Evolutionary conservation across 2,113 vertebrate species (phyloP), one percentile per base, ranked within the genome.

Genomic region (Macquaria australasica): DNA sequence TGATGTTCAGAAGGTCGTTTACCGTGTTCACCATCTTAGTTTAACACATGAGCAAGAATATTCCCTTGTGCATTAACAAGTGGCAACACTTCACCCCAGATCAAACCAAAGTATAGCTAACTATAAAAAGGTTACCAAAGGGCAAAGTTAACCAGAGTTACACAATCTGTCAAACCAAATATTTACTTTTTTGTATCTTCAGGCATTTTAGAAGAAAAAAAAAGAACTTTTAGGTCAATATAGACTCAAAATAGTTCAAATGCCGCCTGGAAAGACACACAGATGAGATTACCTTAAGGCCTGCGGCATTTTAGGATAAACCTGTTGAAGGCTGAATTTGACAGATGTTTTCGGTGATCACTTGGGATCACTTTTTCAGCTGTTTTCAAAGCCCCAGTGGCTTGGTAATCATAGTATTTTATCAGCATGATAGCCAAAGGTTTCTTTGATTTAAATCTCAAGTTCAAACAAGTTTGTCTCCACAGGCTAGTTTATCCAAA

Each of bases 161-260:
- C 16, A 59, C 3, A 5, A 50, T 37, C 23, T 43, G 59, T 56
- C 15, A 41, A 53, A 39, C 10, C 6, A 11, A 45, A 63, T 71
- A 23, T 45, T 76, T 12, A 51, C 31, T 62, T 82, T 77, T 67
- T 72, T 43, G 28, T 53, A 79, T 53, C 51, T 72, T 62, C 23
- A 62, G 53, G 37, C 15, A 1, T 31, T 25, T 74, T 34, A 51
- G 12, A 34, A 31, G 34, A 48, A 48, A 48, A 48, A 71, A 28
- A 68, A 53, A 28, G 1, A n/a, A 23, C 18, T 12, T 28, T 28
- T 16, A 63, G 6, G 71, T 73, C 48, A 45, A 45, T 11, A 73
- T 8, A 51, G 43, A 80, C 25, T 79, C 1, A 55, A 14, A 59
- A 53, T 15, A 34, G 18, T 34, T 59, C 43, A 72, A 73, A 56